Conservation (phyloP, 1,140 invertebrate species). For the Temnothorax curvispinosus region DNA sequence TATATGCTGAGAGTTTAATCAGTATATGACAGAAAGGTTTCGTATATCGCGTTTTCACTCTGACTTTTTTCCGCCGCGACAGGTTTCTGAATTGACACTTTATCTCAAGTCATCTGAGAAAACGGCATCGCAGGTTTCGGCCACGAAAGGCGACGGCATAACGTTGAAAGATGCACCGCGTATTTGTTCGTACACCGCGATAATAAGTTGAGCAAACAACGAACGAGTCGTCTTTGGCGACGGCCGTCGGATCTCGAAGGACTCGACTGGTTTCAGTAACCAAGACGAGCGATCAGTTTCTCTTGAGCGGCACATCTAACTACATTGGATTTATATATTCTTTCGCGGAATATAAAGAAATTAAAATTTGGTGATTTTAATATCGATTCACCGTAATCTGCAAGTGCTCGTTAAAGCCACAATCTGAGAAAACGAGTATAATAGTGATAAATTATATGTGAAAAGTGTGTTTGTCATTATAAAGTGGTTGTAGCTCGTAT, state of each 20-base stretch:
- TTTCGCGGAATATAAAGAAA: neutral
- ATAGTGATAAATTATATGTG: neutral
- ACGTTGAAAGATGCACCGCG: constrained; percentile 71
- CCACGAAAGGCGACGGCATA: constrained; percentile 34
- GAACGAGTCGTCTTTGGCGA: constrained; percentile 61
- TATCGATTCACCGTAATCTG: neutral
- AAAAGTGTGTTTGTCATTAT: neutral
- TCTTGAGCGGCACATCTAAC: constrained; percentile 64
- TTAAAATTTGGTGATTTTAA: neutral
- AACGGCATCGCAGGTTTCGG: constrained; percentile 33
- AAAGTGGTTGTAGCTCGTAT: neutral
- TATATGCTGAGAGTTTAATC: neutral
- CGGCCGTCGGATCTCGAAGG: constrained; percentile 67
- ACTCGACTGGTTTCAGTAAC: constrained; percentile 54
- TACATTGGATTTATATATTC: constrained; percentile 57
- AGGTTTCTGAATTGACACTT: constrained; percentile 58
- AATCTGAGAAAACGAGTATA: neutral
- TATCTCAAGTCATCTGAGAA: constrained; percentile 34
- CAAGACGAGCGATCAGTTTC: constrained; percentile 67
- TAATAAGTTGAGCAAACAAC: constrained; percentile 73
- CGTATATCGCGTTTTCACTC: neutral
- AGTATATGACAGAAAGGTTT: neutral
- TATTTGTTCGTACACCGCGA: constrained; percentile 66
- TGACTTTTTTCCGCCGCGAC: constrained; percentile 26
- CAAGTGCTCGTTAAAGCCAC: neutral